These are phyloP conservation scores for Camponotus vicinus DNA, from an alignment of 1,140 invertebrate species.

Conservation along the genomic window DNA sequence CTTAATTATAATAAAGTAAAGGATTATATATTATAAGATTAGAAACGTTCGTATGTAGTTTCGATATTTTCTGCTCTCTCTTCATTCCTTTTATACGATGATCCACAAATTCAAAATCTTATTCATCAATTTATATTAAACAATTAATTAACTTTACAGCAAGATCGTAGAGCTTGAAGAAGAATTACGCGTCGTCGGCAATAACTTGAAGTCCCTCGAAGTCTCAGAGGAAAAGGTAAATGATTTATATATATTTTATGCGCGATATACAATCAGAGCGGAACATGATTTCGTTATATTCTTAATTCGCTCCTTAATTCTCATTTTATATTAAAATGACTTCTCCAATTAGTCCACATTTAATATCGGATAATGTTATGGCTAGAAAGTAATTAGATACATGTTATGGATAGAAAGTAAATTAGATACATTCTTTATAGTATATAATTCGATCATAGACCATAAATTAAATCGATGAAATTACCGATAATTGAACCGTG, in stretches of 20 bases:
- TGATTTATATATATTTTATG: conserved; percentile 30
- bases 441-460: neutral
- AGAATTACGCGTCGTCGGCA: conserved; percentile 99
- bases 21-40: neutral
- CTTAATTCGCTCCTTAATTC: conserved; percentile 1
- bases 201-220: conserved; percentile 99
- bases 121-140: conserved; percentile 30
- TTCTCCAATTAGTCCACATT: conserved; percentile 14
- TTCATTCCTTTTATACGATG: neutral
- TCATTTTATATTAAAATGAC: conserved; percentile 33
- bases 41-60: conserved; percentile 23
- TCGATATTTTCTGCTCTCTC: neutral
- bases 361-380: conserved; percentile 19
- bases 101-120: neutral
- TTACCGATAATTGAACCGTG: conserved; percentile 10
- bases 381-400: conserved; percentile 30
- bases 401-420: conserved; percentile 23
- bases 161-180: conserved; percentile 99
- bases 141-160: conserved; percentile 89
- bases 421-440: neutral
- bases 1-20: neutral
- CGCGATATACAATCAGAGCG: conserved; percentile 28
- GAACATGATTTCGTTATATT: conserved; percentile 26
- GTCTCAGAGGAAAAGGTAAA: conserved; percentile 99
- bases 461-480: neutral